A percentile compares a stretch with the other conserved stretches of the same genome.
Evolutionary conservation across 2,888 invertebrate genomes (phyloP).

Genomic region (Hanleya hanleyi): DNA sequence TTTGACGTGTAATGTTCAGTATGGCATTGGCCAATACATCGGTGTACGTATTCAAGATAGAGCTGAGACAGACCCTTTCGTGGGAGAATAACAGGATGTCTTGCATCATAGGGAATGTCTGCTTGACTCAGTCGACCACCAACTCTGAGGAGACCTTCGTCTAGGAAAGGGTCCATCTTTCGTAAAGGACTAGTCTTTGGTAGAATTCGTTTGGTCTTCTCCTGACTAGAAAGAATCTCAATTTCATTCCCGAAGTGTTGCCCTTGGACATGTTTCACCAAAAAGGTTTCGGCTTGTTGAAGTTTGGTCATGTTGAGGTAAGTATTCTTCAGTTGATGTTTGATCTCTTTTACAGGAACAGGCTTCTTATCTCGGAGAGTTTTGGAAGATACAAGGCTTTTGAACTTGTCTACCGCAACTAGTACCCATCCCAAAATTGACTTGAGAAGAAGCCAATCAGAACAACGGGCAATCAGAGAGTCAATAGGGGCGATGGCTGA

Average conservation of each 20-base stretch:
- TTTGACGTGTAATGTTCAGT: neutral
- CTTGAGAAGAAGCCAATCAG: neutral
- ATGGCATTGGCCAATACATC: neutral
- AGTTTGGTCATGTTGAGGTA: neutral
- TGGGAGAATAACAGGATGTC: slow-evolving; percentile 9
- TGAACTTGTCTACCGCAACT: neutral
- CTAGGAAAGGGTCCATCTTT: no score
- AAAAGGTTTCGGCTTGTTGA: neutral
- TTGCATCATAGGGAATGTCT: neutral
- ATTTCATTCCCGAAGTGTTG: neutral
- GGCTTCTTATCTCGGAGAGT: neutral
- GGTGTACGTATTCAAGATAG: neutral
- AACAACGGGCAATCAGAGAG: neutral
- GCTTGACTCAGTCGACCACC: slow-evolving; percentile 5
- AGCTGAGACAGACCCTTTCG: neutral
- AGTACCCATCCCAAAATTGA: neutral
- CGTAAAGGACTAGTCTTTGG: slow-evolving; percentile 1
- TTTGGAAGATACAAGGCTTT: neutral
- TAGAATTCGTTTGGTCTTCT: neutral
- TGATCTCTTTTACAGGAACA: neutral
- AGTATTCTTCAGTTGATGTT: neutral
- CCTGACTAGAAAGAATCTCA: neutral
- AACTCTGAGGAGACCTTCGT: neutral
- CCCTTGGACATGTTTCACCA: neutral
- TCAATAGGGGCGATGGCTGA: neutral